Conservation (phyloP, 2,113 vertebrate genomes). For the Hiodon tergisus region DNA sequence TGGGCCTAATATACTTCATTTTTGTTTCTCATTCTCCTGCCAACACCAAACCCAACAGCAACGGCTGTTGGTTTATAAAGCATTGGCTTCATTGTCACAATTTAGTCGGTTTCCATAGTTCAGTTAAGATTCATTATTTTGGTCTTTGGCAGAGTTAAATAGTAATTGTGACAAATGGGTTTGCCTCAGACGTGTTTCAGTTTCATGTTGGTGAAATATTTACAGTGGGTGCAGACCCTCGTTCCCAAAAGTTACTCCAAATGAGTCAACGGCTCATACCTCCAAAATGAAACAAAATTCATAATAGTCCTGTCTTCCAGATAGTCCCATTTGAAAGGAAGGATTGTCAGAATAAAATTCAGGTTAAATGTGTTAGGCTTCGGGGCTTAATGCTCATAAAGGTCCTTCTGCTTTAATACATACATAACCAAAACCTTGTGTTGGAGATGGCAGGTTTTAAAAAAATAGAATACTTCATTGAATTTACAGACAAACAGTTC, state of each 20-base stretch:
- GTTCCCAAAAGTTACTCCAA: not conserved
- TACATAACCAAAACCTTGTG: no score
- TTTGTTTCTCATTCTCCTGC: slow-evolving; percentile 55
- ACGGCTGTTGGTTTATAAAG: slow-evolving; percentile 14
- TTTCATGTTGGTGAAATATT: no score
- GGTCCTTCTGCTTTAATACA: no score
- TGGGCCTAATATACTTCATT: slow-evolving; percentile 48
- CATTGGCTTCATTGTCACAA: not conserved
- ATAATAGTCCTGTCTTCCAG: not conserved
- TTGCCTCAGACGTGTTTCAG: no score
- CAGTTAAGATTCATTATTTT: not conserved
- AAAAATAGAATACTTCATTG: no score
- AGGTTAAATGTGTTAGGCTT: not conserved
- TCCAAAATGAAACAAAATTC: not conserved
- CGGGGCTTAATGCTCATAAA: no score
- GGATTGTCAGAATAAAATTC: not conserved
- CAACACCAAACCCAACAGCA: slow-evolving; percentile 42
- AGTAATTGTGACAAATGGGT: no score
- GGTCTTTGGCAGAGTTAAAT: not conserved
- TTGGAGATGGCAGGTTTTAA: no score
- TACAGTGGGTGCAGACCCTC: not conserved
- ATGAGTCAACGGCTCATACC: not conserved
- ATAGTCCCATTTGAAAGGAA: not conserved
- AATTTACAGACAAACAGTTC: no score
- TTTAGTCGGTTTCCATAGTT: not conserved